Conservation (phyloP, 2,797 vertebrate genomes). For the Heteromormyrus szaboi region DNA sequence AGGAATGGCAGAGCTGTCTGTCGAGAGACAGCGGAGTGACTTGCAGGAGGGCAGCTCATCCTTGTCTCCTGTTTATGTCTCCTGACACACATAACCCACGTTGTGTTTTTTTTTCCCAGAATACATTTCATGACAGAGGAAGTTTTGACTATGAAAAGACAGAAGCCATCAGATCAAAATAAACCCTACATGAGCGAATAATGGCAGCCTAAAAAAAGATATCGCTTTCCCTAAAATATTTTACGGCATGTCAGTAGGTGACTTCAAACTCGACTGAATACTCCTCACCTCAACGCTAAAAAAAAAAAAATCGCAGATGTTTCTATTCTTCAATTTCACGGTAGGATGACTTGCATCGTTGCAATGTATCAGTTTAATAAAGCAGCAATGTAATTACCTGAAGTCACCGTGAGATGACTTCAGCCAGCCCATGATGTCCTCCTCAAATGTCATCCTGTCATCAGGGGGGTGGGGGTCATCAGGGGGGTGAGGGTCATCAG, state of each 20-base stretch:
- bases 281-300: constrained; percentile 50
- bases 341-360: constrained; percentile 60
- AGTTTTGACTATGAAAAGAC: constrained; percentile 3
- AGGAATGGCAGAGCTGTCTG: constrained; percentile 35
- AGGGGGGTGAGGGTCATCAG: neutral
- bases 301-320: constrained; percentile 44
- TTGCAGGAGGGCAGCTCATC: constrained; percentile 24
- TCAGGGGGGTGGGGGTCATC: constrained; percentile 5
- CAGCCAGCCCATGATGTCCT: constrained; percentile 27
- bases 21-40: constrained; percentile 37
- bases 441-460: constrained; percentile 31
- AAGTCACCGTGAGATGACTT: constrained; percentile 27
- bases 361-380: constrained; percentile 60
- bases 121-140: neutral
- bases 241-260: constrained; percentile 35
- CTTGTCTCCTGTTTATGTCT: constrained; percentile 53
- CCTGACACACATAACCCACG: constrained; percentile 50
- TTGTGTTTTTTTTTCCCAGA: neutral
- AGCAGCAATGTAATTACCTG: constrained; percentile 61
- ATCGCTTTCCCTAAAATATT: constrained; percentile 10
- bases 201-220: neutral
- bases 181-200: neutral
- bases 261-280: constrained; percentile 47
- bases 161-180: neutral
- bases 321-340: constrained; percentile 70